Percentiles rank a stretch among this genome's conserved stretches.
phyloP scores from a whole-genome alignment of 2,888 invertebrate genomes.

The Onthophagus sagittarius region DNA sequence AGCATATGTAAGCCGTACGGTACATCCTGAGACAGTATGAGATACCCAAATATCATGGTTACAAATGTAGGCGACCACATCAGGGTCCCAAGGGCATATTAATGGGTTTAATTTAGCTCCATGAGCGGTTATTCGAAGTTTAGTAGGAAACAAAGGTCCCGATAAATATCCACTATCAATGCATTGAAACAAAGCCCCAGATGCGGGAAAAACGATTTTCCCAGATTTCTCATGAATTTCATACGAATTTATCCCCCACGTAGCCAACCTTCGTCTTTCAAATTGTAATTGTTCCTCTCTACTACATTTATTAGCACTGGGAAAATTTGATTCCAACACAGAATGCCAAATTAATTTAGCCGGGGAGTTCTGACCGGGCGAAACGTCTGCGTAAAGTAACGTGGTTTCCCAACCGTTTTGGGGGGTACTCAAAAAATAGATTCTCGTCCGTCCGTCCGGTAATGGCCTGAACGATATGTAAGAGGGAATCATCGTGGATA shows the following conservation, averaged over 20 bases:
- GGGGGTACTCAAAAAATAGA: constrained; percentile 87
- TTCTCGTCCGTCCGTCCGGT: constrained; percentile 73
- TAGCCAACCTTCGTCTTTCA: constrained; percentile 87
- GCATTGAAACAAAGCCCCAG: constrained; percentile 84
- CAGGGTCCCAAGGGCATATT: constrained; percentile 75
- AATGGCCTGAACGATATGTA: constrained; percentile 77
- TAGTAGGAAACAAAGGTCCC: constrained; percentile 65
- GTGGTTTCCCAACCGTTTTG: constrained; percentile 89
- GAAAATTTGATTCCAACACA: constrained; percentile 73
- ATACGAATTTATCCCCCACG: constrained; percentile 92
- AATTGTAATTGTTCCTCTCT: constrained; percentile 87
- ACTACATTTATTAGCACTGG: constrained; percentile 63
- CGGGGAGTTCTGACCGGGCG: constrained; percentile 40
- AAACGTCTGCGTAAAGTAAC: constrained; percentile 80
- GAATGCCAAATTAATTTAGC: constrained; percentile 68
- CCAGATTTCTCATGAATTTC: constrained; percentile 80
- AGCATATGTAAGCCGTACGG: constrained; percentile 67
- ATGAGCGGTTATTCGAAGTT: constrained; percentile 59
- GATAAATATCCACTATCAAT: constrained; percentile 66
- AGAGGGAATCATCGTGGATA: constrained; percentile 79
- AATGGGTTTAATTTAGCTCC: constrained; percentile 76
- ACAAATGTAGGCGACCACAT: constrained; percentile 86
- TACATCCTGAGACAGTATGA: constrained; percentile 62
- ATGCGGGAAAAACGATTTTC: constrained; percentile 86
- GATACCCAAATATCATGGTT: constrained; percentile 90